Percentiles rank a stretch among this genome's conserved stretches.
phyloP scores from a whole-genome alignment of 2,888 invertebrate species.

The Synergus umbraculus region DNA sequence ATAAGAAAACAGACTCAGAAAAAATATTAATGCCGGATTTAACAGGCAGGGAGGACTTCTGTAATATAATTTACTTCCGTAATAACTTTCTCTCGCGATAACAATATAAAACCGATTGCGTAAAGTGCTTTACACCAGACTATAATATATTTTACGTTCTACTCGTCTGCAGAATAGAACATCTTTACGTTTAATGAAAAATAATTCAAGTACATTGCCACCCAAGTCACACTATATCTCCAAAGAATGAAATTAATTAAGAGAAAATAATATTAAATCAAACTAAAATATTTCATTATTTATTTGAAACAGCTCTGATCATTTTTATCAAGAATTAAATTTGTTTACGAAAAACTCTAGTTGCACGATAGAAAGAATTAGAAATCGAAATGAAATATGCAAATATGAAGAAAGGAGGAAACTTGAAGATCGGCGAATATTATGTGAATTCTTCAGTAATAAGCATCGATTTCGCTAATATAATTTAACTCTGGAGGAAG shows the following conservation, averaged over 20 bases:
- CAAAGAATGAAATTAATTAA: neutral
- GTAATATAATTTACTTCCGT: conserved; percentile 52
- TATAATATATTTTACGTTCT: conserved; percentile 35
- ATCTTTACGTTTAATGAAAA: neutral
- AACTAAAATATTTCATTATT: neutral
- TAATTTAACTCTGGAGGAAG: neutral
- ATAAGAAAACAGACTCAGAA: conserved; percentile 41
- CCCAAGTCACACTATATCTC: neutral
- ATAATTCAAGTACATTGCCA: neutral
- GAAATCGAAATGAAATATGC: neutral
- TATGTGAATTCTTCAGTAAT: neutral
- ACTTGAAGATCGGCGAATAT: neutral
- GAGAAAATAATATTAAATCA: neutral
- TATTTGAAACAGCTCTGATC: neutral
- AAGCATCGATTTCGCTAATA: conserved; percentile 1
- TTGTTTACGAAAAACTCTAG: neutral
- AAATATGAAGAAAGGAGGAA: conserved; percentile 1
- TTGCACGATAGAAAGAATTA: neutral
- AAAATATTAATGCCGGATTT: conserved; percentile 43
- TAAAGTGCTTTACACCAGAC: conserved; percentile 44
- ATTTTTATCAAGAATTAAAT: neutral
- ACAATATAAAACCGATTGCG: conserved; percentile 45
- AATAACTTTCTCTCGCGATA: conserved; percentile 50
- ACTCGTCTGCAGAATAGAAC: neutral
- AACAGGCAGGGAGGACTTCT: conserved; percentile 10